A percentile compares a stretch with the other conserved stretches of the same genome.
phyloP scores from a whole-genome alignment of 2,113 vertebrate genomes.

The Dicaeum eximium region DNA sequence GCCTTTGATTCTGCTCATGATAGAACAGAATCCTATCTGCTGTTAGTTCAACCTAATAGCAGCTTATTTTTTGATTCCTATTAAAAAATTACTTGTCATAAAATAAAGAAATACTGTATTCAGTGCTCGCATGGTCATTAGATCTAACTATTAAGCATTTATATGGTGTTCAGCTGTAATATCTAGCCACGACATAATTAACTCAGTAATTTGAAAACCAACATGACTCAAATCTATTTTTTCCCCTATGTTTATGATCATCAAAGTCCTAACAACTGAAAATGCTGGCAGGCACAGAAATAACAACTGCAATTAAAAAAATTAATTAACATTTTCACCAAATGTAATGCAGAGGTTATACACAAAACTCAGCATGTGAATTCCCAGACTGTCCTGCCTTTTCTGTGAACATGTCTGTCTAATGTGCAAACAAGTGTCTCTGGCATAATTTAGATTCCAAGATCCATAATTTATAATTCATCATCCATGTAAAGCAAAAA shows the following conservation, averaged over 20 bases:
- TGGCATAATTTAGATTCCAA: neutral
- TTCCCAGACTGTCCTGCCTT: neutral
- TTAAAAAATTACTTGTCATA: neutral
- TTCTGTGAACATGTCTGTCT: neutral
- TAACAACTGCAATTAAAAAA: slow-evolving; percentile 13
- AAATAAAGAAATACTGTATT: neutral
- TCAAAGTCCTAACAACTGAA: neutral
- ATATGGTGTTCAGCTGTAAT: neutral
- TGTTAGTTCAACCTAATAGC: neutral
- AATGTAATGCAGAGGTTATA: neutral
- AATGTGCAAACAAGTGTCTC: neutral
- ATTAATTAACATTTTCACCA: slow-evolving; percentile 6
- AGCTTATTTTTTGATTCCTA: neutral
- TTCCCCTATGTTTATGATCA: neutral
- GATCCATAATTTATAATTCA: neutral
- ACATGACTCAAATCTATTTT: neutral
- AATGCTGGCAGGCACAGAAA: neutral
- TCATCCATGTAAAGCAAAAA: neutral
- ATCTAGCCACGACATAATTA: slow-evolving; percentile 5
- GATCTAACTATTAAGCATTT: neutral
- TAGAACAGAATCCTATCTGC: neutral
- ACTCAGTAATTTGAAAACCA: neutral
- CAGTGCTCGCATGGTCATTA: neutral
- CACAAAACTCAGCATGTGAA: neutral
- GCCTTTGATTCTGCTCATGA: neutral